Conservation (phyloP, 2,797 vertebrate species). For the Hypotaenidia okinawae region DNA sequence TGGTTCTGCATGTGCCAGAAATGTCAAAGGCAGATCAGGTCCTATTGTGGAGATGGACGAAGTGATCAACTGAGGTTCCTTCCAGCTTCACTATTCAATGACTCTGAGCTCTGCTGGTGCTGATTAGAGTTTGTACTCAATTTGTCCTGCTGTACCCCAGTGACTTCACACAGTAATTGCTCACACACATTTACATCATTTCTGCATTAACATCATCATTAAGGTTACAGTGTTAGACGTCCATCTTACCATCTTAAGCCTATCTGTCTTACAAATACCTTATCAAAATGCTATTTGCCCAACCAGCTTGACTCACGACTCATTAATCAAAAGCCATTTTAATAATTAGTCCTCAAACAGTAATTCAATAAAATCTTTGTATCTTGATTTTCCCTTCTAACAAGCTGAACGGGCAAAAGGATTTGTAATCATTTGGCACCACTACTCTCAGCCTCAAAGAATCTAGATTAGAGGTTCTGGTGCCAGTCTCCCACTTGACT, state of each 20-base stretch:
- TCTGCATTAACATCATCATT: conserved; percentile 40
- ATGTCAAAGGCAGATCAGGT: neutral
- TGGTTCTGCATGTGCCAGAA: neutral
- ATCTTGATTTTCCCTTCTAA: conserved; percentile 18
- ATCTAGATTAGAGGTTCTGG: neutral
- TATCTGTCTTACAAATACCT: conserved; percentile 53
- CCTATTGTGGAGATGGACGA: neutral
- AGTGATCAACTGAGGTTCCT: neutral
- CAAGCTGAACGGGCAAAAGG: neutral
- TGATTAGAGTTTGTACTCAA: neutral
- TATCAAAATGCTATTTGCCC: conserved; percentile 56
- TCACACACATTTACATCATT: conserved; percentile 15
- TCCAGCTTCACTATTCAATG: neutral
- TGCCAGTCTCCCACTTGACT: neutral
- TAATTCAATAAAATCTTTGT: conserved; percentile 18
- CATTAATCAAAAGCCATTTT: conserved; percentile 61
- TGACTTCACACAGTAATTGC: neutral
- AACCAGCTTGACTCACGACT: conserved; percentile 13
- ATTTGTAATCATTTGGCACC: conserved; percentile 1
- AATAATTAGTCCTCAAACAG: conserved; percentile 40
- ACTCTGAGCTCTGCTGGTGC: neutral
- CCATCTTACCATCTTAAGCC: neutral
- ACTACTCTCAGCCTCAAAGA: neutral
- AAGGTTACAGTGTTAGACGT: neutral
- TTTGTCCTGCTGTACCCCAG: neutral